Evolutionary conservation across 2,888 invertebrate genomes (phyloP).

Genomic region (Digitonthophagus gazella): DNA sequence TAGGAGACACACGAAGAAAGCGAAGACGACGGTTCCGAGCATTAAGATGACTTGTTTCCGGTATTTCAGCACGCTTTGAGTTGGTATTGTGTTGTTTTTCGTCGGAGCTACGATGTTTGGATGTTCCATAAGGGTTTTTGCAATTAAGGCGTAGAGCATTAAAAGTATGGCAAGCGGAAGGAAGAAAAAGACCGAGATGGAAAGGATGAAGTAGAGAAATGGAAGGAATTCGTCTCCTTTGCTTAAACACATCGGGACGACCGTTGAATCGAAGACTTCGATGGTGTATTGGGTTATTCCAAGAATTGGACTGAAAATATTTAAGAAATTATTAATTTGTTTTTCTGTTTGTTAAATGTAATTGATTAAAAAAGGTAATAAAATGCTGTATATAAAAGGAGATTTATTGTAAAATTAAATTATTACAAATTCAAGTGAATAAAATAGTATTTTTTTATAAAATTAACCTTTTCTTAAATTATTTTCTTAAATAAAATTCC

Average conservation of each 20-base stretch:
- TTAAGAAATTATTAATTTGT: not conserved
- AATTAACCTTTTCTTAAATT: too few relatives aligned
- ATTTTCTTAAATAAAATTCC: too few relatives aligned
- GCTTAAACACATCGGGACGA: conserved; percentile 78
- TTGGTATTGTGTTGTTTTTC: conserved; percentile 52
- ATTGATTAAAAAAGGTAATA: not conserved
- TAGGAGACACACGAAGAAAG: conserved; percentile 86
- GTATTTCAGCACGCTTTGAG: conserved; percentile 65
- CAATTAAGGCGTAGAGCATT: conserved; percentile 80
- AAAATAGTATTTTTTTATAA: too few relatives aligned
- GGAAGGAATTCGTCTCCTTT: conserved; percentile 76
- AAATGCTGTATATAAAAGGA: not conserved
- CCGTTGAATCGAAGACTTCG: conserved; percentile 70
- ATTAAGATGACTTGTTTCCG: conserved; percentile 82
- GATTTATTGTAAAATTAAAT: too few relatives aligned
- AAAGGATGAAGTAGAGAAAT: conserved; percentile 75
- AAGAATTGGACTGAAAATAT: conserved; percentile 74
- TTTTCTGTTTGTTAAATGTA: too few relatives aligned
- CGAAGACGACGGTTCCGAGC: conserved; percentile 85
- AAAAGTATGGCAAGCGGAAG: conserved; percentile 79
- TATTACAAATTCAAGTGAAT: too few relatives aligned
- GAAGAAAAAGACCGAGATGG: conserved; percentile 81
- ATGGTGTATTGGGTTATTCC: conserved; percentile 74
- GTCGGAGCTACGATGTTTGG: conserved; percentile 66
- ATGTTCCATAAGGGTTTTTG: conserved; percentile 79